These are phyloP conservation scores for Charaxes varanes DNA, from an alignment of 1,140 invertebrate species.

Conservation along the genomic window DNA sequence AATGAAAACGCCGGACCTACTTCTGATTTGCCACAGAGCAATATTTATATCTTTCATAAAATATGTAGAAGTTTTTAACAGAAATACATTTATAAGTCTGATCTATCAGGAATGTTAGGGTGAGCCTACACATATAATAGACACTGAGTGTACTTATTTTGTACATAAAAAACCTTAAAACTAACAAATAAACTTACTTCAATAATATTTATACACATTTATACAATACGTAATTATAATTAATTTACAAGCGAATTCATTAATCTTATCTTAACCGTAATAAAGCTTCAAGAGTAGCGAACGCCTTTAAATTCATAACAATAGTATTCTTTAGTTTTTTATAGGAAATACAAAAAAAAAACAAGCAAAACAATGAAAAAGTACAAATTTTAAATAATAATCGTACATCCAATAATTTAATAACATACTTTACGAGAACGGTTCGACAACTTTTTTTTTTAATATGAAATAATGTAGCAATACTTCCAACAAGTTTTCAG, in stretches of 20 bases:
- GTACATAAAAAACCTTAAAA: neutral
- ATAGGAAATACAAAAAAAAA: neutral
- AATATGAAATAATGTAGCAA: too few relatives aligned
- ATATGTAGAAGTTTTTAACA: too few relatives aligned
- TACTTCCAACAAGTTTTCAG: too few relatives aligned
- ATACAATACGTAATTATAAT: neutral
- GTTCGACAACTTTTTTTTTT: too few relatives aligned
- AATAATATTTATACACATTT: slow-evolving; percentile 8
- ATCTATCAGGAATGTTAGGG: slow-evolving; percentile 31
- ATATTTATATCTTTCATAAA: too few relatives aligned
- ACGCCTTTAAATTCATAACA: slow-evolving; percentile 13
- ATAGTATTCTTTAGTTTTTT: slow-evolving; percentile 1
- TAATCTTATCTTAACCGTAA: slow-evolving; percentile 12
- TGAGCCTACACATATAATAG: slow-evolving; percentile 10
- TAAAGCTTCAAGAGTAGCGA: slow-evolving; percentile 15
- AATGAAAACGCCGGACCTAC: too few relatives aligned
- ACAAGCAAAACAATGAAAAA: slow-evolving; percentile 2
- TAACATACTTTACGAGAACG: too few relatives aligned
- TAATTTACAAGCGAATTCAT: slow-evolving; percentile 2
- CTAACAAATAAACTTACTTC: neutral
- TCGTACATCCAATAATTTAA: too few relatives aligned
- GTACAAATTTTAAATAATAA: too few relatives aligned
- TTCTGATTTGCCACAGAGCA: too few relatives aligned
- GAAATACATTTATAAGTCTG: slow-evolving; percentile 10
- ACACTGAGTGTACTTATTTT: slow-evolving; percentile 9